Base-by-base conservation (phyloP, 2,797 vertebrate species). In the Trachurus trachurus region DNA sequence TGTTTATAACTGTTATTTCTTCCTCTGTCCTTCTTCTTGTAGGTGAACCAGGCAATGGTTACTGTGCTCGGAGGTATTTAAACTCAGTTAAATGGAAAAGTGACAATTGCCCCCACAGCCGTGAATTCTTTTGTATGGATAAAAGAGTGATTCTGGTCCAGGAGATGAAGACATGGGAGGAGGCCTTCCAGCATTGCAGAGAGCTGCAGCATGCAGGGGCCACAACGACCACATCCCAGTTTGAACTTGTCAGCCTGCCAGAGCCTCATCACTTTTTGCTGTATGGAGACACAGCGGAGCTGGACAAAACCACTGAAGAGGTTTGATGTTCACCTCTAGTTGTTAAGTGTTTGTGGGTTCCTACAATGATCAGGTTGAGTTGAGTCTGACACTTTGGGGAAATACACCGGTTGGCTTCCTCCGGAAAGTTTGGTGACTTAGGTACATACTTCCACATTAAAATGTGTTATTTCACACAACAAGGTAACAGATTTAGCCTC, bases 101-200 rank as follows among this genome's bases (percentile, higher is more conserved):
- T 1, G 1, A 7, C 5, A 2, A 47, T 47, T 47, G 45, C 21
- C 0, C 0, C 0, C 0, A 0, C 0, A 0, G 13, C 1, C 6
- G 1, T 19, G 8, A 37, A 37, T 50, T 26, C 52, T 4, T 79
- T 6, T 79, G 76, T 44, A 0, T 22, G 1, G 37, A 58, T n/a
- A 37, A 73, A 8, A 45, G 0, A 1, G 4, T 69, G 60, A 53
- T 21, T 9, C 17, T 69, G 45, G 39, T 22, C 45, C 26, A 47
- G 60, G 53, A 80, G 19, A 10, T 5, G 21, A 74, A 65, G 53
- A 74, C 71, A 47, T 70, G 71, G 71, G 60, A 74, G 16, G 39
- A n/a, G 9, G 71, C 78, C 21, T 21, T 65, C 29, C 9, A 13
- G 29, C 31, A 74, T 21, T 65, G 77, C 19, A 22, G 13, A 47